Percentiles rank a stretch among this genome's conserved stretches.
Evolutionary conservation across 2,888 invertebrate species (phyloP).

Genomic region (Ormyrus thymus): DNA sequence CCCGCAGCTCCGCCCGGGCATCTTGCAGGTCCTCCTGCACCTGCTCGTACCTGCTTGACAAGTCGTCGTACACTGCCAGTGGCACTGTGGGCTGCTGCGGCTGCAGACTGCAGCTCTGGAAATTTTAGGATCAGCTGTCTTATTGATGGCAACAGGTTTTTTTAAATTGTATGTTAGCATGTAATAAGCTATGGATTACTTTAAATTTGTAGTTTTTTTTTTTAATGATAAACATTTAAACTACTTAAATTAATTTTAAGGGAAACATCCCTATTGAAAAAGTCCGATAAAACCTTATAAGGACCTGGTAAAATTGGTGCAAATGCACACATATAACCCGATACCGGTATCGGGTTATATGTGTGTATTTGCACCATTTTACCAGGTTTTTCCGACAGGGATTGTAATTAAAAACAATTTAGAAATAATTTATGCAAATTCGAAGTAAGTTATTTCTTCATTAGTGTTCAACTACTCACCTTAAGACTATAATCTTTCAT

Average conservation of each 20-base stretch:
- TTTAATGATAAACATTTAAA: not conserved
- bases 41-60: conserved; percentile 60
- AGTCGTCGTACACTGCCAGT: conserved; percentile 44
- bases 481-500: conserved; percentile 22
- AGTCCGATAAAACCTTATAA: no score
- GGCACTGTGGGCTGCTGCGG: conserved; percentile 40
- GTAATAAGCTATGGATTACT: not conserved
- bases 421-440: no score
- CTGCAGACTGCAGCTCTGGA: conserved; percentile 7
- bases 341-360: no score
- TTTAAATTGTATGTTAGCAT: no score
- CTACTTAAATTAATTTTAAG: conserved; percentile 1
- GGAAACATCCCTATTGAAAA: not conserved
- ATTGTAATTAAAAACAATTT: no score
- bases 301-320: no score
- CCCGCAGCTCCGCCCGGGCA: conserved; percentile 59
- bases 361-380: no score
- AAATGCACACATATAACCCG: no score
- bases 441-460: not conserved
- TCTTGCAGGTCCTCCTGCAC: conserved; percentile 62
- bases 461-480: conserved; percentile 7
- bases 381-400: no score
- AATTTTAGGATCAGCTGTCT: not conserved
- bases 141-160: no score
- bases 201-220: not conserved